phyloP scores from a whole-genome alignment of 2,888 invertebrate genomes.

The Ametastegia equiseti region DNA sequence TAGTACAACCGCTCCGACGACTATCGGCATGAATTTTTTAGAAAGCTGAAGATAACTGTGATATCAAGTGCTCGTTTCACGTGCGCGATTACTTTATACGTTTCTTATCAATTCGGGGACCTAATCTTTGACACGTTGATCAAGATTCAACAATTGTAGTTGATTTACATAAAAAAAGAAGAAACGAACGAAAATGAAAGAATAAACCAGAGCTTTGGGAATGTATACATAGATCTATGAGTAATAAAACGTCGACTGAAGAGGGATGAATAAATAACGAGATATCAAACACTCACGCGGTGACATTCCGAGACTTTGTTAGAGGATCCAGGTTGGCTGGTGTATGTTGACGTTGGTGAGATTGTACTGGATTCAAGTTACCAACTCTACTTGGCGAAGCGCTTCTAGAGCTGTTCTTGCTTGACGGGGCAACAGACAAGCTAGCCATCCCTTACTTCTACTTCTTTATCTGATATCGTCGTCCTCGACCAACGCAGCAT shows the following conservation, averaged over 20 bases:
- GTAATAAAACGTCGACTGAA: neutral
- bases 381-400: slow-evolving; percentile 71
- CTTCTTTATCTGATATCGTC: neutral
- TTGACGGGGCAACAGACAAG: slow-evolving; percentile 71
- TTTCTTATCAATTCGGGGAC: neutral
- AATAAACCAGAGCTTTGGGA: neutral
- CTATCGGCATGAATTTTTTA: neutral
- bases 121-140: neutral
- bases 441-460: slow-evolving; percentile 71
- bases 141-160: neutral
- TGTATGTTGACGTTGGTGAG: slow-evolving; percentile 62
- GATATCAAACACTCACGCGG: slow-evolving; percentile 64
- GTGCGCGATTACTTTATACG: no score
- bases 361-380: slow-evolving; percentile 60
- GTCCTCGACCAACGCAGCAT: neutral
- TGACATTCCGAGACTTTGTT: slow-evolving; percentile 71
- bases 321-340: slow-evolving; percentile 67
- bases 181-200: no score
- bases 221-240: no score
- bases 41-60: neutral
- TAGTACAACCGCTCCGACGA: neutral
- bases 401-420: slow-evolving; percentile 73
- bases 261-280: neutral
- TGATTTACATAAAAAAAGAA: neutral
- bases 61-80: no score